These are phyloP conservation scores for Eilema caniola DNA, from an alignment of 2,888 invertebrate genomes.

Conservation along the genomic window DNA sequence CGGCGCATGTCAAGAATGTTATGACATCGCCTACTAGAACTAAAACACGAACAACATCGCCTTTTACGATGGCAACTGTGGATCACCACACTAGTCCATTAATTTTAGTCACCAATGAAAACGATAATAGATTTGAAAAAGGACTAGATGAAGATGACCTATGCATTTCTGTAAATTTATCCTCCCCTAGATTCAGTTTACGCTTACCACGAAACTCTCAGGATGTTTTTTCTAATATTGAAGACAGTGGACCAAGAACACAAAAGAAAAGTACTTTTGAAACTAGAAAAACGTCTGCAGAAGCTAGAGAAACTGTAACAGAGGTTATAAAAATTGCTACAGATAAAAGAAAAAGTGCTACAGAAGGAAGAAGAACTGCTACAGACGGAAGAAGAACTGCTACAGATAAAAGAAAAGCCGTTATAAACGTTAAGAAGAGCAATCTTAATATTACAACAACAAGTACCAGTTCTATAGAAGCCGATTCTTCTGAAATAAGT, in stretches of 20 bases:
- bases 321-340: conserved; percentile 18
- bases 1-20: conserved; percentile 75
- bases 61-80: conserved; percentile 62
- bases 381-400: not conserved
- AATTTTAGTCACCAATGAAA: conserved; percentile 56
- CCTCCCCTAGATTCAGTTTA: conserved; percentile 79
- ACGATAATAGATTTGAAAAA: conserved; percentile 57
- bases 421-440: conserved; percentile 29
- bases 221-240: conserved; percentile 72
- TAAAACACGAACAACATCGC: conserved; percentile 80
- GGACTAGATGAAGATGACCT: conserved; percentile 66
- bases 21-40: conserved; percentile 82
- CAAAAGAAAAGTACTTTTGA: conserved; percentile 24
- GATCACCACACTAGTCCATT: conserved; percentile 78
- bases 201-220: conserved; percentile 73
- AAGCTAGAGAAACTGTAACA: not conserved
- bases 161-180: conserved; percentile 76
- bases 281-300: not conserved
- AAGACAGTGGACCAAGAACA: conserved; percentile 47
- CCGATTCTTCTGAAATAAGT: conserved; percentile 79
- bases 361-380: conserved; percentile 12
- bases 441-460: conserved; percentile 50
- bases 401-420: conserved; percentile 7
- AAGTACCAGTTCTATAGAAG: conserved; percentile 76
- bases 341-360: conserved; percentile 25